Conservation (phyloP, 2,888 invertebrate genomes). For the Luffia ferchaultella region DNA sequence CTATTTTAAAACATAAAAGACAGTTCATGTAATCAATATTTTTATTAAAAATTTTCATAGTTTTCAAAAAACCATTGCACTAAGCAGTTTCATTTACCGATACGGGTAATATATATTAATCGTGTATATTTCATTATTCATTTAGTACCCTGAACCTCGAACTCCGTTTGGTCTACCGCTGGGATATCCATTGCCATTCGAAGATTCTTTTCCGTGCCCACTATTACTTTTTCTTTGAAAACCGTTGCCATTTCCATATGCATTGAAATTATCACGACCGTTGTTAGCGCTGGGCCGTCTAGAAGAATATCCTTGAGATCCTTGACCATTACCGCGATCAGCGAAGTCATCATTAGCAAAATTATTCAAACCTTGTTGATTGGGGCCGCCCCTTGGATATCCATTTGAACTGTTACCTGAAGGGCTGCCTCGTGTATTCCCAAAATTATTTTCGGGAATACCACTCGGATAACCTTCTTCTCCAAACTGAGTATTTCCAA, state of each 20-base stretch:
- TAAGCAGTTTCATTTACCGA: no score
- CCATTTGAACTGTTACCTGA: constrained; percentile 12
- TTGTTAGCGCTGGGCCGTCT: constrained; percentile 18
- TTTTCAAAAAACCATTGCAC: no score
- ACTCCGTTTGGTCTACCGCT: constrained; percentile 40
- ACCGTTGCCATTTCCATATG: constrained; percentile 12
- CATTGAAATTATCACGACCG: constrained; percentile 10
- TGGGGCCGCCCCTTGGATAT: constrained; percentile 15
- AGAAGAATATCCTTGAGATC: constrained; percentile 23
- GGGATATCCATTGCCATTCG: constrained; percentile 11
- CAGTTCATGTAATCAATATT: no score
- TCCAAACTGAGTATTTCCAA: constrained; percentile 9
- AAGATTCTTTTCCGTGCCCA: constrained; percentile 5
- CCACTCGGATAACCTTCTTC: constrained; percentile 17
- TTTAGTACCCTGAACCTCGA: constrained; percentile 49
- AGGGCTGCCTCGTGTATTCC: constrained; percentile 6
- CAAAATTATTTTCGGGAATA: constrained; percentile 10
- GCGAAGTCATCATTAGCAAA: neutral
- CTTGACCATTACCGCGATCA: constrained; percentile 1
- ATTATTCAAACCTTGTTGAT: constrained; percentile 3
- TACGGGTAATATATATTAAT: no score
- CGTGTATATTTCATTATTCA: no score
- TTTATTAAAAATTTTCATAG: no score
- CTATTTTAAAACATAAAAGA: no score
- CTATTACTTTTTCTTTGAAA: constrained; percentile 1